Evolutionary conservation across 2,113 vertebrate species (phyloP).

Genomic region (Dendrocopos noguchii): DNA sequence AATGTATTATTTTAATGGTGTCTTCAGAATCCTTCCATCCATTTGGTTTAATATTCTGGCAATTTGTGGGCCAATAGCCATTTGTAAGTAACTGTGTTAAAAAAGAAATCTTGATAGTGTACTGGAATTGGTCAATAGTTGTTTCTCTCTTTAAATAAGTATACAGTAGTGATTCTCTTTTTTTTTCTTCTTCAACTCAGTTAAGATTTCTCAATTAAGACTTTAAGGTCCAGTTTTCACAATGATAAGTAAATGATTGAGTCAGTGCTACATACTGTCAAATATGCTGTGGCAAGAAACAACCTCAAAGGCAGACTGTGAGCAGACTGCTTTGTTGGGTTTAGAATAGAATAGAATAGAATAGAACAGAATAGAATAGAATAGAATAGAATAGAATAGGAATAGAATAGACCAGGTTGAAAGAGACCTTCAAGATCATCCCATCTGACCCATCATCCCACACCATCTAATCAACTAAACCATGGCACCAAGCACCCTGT

Average conservation of each 20-base stretch:
- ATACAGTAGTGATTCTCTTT: neutral
- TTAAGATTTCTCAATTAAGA: neutral
- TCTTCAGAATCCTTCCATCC: neutral
- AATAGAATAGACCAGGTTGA: too few species aligned
- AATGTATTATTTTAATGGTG: neutral
- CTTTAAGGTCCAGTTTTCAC: neutral
- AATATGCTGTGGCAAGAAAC: neutral
- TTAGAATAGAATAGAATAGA: too few species aligned
- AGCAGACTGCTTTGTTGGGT: neutral
- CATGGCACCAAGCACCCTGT: too few species aligned
- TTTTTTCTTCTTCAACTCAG: neutral
- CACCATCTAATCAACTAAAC: too few species aligned
- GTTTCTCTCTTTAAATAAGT: neutral
- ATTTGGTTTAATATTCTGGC: neutral
- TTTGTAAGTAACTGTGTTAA: neutral
- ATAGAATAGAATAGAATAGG: too few species aligned
- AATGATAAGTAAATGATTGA: neutral
- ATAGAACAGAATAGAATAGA: too few species aligned
- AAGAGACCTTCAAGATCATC: too few species aligned
- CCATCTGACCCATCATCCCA: too few species aligned
- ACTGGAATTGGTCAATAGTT: neutral
- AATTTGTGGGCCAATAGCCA: neutral
- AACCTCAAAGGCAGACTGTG: neutral
- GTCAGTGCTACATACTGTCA: neutral
- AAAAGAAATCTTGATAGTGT: neutral